These are phyloP conservation scores for Dendrolimus punctatus DNA, from an alignment of 1,140 invertebrate genomes.

Conservation along the genomic window DNA sequence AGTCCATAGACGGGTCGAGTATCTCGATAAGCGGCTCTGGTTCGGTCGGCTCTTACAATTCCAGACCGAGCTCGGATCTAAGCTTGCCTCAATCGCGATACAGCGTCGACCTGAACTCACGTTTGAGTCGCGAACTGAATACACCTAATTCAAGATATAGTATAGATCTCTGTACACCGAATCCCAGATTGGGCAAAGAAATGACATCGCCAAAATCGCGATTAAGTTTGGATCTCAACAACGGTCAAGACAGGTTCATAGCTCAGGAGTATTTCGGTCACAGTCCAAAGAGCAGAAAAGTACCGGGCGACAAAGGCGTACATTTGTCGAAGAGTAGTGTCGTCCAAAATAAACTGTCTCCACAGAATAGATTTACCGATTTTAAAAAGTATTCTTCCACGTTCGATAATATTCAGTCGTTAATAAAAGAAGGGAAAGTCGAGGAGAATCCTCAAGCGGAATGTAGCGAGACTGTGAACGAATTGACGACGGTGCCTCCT, in stretches of 20 bases:
- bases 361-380: slow-evolving; percentile 72
- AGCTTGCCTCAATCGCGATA: slow-evolving; percentile 73
- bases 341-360: slow-evolving; percentile 63
- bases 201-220: slow-evolving; percentile 73
- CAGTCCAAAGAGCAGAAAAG: slow-evolving; percentile 69
- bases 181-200: slow-evolving; percentile 72
- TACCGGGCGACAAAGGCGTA: slow-evolving; percentile 44
- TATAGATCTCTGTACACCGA: slow-evolving; percentile 73
- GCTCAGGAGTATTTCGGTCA: slow-evolving; percentile 68
- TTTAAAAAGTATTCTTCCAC: slow-evolving; percentile 82
- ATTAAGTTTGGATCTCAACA: slow-evolving; percentile 74
- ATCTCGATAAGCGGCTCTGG: slow-evolving; percentile 68
- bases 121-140: slow-evolving; percentile 72
- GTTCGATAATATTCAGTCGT: slow-evolving; percentile 84
- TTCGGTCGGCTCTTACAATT: slow-evolving; percentile 74
- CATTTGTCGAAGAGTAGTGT: slow-evolving; percentile 45
- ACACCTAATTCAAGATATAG: slow-evolving; percentile 75
- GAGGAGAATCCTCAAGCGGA: slow-evolving; percentile 58
- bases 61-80: slow-evolving; percentile 73
- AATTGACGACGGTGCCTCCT: slow-evolving; percentile 71
- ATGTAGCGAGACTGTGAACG: slow-evolving; percentile 69
- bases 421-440: slow-evolving; percentile 79
- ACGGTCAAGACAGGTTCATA: slow-evolving; percentile 68
- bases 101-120: slow-evolving; percentile 73
- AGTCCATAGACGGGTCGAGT: slow-evolving; percentile 66